Evolutionary conservation across 2,888 invertebrate species (phyloP).

Genomic region (Spisula solida): DNA sequence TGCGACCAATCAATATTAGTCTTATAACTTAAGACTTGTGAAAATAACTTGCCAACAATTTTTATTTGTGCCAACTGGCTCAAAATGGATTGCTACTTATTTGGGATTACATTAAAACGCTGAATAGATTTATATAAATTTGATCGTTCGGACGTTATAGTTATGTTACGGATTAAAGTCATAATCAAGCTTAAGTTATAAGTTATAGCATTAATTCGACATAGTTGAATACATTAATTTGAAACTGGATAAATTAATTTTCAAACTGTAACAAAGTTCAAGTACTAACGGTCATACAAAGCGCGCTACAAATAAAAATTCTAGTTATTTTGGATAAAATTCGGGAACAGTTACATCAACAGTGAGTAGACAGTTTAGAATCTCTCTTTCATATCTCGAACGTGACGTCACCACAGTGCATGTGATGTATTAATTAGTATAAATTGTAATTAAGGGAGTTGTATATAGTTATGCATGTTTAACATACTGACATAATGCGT

Average conservation of each 20-base stretch:
- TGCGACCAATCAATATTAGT: conserved; percentile 42
- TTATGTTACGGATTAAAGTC: not conserved
- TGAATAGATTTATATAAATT: conserved; percentile 40
- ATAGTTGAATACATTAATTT: not conserved
- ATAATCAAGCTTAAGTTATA: not conserved
- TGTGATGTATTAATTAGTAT: not conserved
- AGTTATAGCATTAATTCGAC: not conserved
- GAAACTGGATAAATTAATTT: not conserved
- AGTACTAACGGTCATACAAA: not conserved
- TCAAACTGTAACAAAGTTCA: not conserved
- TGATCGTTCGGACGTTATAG: not conserved
- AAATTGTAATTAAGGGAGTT: conserved; percentile 2
- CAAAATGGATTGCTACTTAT: conserved; percentile 29
- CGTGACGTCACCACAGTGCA: not conserved
- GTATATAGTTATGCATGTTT: not conserved
- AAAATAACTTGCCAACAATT: conserved; percentile 42
- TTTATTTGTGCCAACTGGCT: conserved; percentile 30
- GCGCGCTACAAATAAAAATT: not conserved
- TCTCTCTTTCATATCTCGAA: not conserved
- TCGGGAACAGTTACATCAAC: not conserved
- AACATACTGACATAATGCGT: not conserved
- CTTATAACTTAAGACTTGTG: conserved; percentile 35
- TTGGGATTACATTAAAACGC: conserved; percentile 29
- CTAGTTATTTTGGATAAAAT: not conserved
- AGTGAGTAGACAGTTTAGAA: not conserved